Base-by-base conservation (phyloP, 2,797 vertebrate species). In the Lacerta bilineata region DNA sequence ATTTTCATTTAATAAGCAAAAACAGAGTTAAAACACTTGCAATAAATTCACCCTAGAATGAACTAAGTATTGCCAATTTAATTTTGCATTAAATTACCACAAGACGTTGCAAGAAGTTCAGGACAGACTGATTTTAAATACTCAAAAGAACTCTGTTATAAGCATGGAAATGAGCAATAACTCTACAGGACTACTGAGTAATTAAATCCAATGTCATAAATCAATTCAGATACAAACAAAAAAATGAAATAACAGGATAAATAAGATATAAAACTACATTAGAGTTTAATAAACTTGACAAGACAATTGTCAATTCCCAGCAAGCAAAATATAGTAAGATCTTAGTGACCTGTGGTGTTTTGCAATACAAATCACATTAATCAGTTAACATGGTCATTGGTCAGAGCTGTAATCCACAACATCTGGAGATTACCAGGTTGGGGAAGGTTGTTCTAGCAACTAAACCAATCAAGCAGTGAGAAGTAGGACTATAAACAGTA, bases 291-390 rank as follows among this genome's bases (percentile, higher is more conserved):
- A 82, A 55, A 43, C 59, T 27, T 5, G 59, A 88, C 0, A 25
- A 93, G 85, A 33, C 20, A 46, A 72, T 9, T 59, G 18, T 29
- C 36, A 39, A 82, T 29, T 55, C 23, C 66, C 77, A 88, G 43
- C 25, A 91, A 0, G 2, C 68, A 18, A 13, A 41, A 20, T 78
- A 61, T 6, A 50, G 20, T 5, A 25, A 72, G 78, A 85, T 55
- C 85, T 8, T 64, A 18, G 61, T 64, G 61, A 20, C 5, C 61
- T 64, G 20, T 8, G 61, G 18, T 64, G 61, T 64, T 64, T 64
- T 64, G 61, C 5, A 64, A 20, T 18, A 23, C 61, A 55, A 55
- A 55, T 64, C 61, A 64, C 61, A 64, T 23, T 20, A 64, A 64
- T 5, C 61, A 23, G 61, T 23, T 64, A 23, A 23, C 20, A 64